Evolutionary conservation across 2,888 invertebrate species (phyloP).

Genomic region (Amphiduros pacificus): DNA sequence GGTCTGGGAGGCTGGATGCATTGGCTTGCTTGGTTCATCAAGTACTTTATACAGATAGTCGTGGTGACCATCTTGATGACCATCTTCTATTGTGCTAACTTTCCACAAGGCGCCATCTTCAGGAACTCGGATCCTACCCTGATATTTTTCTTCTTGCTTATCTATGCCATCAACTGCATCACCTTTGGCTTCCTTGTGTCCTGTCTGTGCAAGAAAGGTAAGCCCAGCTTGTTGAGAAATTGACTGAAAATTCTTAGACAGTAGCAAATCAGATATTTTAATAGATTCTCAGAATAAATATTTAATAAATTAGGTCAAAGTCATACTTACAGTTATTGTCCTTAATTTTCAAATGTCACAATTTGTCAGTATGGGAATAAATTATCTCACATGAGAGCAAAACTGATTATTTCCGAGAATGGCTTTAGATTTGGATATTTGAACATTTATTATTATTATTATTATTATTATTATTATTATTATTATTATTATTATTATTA

Average conservation of each 20-base stretch:
- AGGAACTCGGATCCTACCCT: conserved; percentile 71
- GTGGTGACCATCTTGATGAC: conserved; percentile 65
- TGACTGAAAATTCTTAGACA: background rate
- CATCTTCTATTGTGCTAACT: conserved; percentile 43
- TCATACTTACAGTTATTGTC: too few relatives aligned
- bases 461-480: too few relatives aligned
- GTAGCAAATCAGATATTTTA: too few relatives aligned
- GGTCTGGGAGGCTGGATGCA: conserved; percentile 82
- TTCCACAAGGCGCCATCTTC: conserved; percentile 63
- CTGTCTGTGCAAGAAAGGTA: conserved; percentile 78
- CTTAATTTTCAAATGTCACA: too few relatives aligned
- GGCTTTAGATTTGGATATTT: too few relatives aligned
- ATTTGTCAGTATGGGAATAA: too few relatives aligned
- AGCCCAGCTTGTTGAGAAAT: background rate
- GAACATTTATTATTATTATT: too few relatives aligned
- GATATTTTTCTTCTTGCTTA: conserved; percentile 71
- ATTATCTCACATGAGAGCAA: too few relatives aligned
- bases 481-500: too few relatives aligned
- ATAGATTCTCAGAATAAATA: too few relatives aligned
- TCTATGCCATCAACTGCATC: conserved; percentile 74
- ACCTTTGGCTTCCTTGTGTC: conserved; percentile 80
- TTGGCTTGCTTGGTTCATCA: conserved; percentile 84
- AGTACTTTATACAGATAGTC: conserved; percentile 72
- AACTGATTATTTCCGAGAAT: too few relatives aligned
- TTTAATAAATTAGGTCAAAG: too few relatives aligned